Evolutionary conservation across 37 sponge, comb jelly and placozoan species (phyloP).

Genomic region (Diacarnus erythraeanus): DNA sequence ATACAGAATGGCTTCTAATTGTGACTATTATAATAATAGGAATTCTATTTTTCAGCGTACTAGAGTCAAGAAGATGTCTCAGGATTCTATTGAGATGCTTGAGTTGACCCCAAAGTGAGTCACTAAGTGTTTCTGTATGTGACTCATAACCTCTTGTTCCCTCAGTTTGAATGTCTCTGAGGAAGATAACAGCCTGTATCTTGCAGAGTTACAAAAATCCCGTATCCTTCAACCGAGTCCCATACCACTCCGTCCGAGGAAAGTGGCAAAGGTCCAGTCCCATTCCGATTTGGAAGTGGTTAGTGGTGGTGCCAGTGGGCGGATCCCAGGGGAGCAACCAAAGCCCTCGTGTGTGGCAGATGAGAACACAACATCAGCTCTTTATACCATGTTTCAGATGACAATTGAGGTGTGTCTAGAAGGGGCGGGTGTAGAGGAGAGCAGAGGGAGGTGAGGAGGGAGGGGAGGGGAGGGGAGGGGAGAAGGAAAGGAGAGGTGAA

Average conservation of each 20-base stretch:
- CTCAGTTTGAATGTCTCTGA: not conserved
- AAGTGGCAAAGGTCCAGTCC: not conserved
- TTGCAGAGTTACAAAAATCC: not conserved
- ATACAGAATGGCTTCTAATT: not conserved
- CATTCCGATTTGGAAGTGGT: slow-evolving; percentile 24
- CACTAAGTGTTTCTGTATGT: too few relatives aligned
- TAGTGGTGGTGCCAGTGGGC: not conserved
- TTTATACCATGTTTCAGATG: slow-evolving; percentile 14
- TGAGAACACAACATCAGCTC: not conserved
- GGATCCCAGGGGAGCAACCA: not conserved
- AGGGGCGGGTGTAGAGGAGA: not conserved
- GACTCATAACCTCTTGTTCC: not conserved
- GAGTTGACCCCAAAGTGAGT: not conserved
- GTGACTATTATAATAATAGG: not conserved
- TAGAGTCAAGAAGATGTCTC: not conserved
- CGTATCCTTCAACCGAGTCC: not conserved
- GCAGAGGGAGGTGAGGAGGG: slow-evolving; percentile 1
- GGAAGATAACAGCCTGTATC: not conserved
- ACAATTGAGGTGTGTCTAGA: slow-evolving; percentile 1
- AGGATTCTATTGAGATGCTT: slow-evolving; percentile 2
- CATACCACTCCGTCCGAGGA: not conserved
- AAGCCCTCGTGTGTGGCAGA: not conserved
- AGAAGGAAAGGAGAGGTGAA: not conserved
- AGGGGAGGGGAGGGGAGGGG: not conserved
- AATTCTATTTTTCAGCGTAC: not conserved